phyloP scores from a whole-genome alignment of 2,797 vertebrate species.

The Lutjanus campechanus region DNA sequence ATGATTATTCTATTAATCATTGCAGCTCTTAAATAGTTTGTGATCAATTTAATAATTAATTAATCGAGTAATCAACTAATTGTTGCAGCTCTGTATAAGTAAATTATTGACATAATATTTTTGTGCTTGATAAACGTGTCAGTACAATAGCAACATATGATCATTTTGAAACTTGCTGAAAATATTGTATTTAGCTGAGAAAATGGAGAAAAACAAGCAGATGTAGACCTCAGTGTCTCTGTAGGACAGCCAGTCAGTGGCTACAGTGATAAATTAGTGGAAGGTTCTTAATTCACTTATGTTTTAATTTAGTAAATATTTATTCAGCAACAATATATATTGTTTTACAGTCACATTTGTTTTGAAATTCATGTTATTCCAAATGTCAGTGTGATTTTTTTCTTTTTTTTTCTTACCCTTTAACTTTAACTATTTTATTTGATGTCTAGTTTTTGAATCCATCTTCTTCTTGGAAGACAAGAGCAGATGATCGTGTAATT shows the following conservation, averaged over 20 bases:
- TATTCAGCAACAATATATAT: neutral
- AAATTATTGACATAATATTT: neutral
- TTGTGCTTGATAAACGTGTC: neutral
- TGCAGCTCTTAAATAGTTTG: too few relatives aligned
- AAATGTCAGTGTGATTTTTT: slow-evolving; percentile 11
- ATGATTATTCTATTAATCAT: too few relatives aligned
- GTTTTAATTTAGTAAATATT: slow-evolving; percentile 13
- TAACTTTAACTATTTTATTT: too few relatives aligned
- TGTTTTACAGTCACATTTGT: neutral
- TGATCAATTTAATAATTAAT: too few relatives aligned
- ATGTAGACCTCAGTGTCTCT: too few relatives aligned
- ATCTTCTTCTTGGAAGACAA: neutral
- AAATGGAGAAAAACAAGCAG: too few relatives aligned
- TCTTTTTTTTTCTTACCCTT: too few relatives aligned
- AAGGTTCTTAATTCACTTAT: neutral
- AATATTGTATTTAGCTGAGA: neutral
- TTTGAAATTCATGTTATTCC: neutral
- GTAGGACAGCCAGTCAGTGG: neutral
- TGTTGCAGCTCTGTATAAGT: neutral
- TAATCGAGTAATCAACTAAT: too few relatives aligned
- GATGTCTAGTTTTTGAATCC: neutral
- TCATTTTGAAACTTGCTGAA: neutral
- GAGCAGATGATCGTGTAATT: neutral
- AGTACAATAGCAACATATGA: neutral
- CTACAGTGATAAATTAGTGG: neutral